Base-by-base conservation (phyloP, 2,888 invertebrate species). In the Xylota sylvarum region DNA sequence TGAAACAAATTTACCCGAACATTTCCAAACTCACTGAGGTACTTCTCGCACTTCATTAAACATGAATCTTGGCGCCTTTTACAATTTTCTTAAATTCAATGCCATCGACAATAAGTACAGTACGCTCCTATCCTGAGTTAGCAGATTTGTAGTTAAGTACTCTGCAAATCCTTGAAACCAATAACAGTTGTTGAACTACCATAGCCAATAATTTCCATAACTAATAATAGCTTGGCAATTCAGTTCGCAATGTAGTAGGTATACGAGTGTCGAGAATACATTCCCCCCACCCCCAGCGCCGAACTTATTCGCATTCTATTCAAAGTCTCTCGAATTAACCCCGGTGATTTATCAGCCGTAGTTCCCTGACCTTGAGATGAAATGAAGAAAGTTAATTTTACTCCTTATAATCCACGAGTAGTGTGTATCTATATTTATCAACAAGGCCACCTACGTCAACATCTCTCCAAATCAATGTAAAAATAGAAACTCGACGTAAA, bases 391-490 rank as follows among this genome's bases (percentile, higher is more conserved):
- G 14, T 65, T 35, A 35, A 64, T 74, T 55, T 55, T 12, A 35
- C 58, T 23, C 19, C 52, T 19, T 19, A 19, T 14, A 43, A 14
- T 27, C 52, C 30, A 52, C 46, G 27, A 27, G 35, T 23, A 46
- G 35, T 35, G 35, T 35, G 35, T 40, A 6, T 14, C 40, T 65
- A 43, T 60, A 62, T 69, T 60, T 78, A 56, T 55, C 48, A 72
- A 19, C 62, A 72, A 79, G 55, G 55, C 43, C 56, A 52, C 43
- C 70, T 46, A 48, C 70, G 70, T 79, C 64, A 64, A 23, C 19
- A 60, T 32, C 37, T 56, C 46, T 48, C 17, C 27, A 73, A 56
- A 19, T 2, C 30, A 4, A 37, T n/a, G 35, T 48, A 56, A 35
- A 58, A 76, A 60, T 67, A 77, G 77, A 69, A 77, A 19, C 12